A percentile compares a stretch with the other conserved stretches of the same genome.
Conservation (phyloP, 1,140 invertebrate species). For the Formica exsecta region DNA sequence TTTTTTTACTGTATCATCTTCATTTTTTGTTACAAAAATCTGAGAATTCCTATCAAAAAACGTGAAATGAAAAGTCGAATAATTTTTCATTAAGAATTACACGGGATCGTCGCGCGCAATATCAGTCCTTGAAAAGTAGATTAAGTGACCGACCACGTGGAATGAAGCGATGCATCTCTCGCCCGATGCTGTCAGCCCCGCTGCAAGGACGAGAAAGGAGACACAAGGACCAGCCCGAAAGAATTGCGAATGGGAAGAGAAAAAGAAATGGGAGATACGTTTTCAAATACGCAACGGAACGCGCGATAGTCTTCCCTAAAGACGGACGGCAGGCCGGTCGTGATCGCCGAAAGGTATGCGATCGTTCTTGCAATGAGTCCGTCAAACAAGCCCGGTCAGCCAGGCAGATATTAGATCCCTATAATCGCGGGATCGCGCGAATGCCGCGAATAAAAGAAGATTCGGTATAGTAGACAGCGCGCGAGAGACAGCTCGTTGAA, state of each 20-base stretch:
- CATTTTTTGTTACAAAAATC: constrained; percentile 1
- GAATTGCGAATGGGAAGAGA: constrained; percentile 43
- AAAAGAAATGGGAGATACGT: constrained; percentile 39
- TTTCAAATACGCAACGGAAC: constrained; percentile 40
- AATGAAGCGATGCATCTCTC: constrained; percentile 81
- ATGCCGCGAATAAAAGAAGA: constrained; percentile 66
- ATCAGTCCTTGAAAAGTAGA: constrained; percentile 42
- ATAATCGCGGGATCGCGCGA: constrained; percentile 68
- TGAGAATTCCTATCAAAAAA: background rate
- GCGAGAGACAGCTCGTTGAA: background rate
- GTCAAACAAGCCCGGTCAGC: constrained; percentile 17
- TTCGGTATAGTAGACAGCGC: background rate
- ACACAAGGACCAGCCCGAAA: constrained; percentile 34
- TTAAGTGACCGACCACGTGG: constrained; percentile 64
- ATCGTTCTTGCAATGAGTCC: constrained; percentile 70
- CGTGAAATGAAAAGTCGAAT: constrained; percentile 1
- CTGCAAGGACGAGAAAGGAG: constrained; percentile 43
- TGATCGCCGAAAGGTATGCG: constrained; percentile 78
- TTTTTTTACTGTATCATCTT: background rate
- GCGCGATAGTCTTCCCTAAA: constrained; percentile 76
- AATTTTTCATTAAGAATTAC: constrained; percentile 40
- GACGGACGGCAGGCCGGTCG: constrained; percentile 76
- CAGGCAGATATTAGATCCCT: constrained; percentile 68
- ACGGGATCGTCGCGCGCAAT: constrained; percentile 25
- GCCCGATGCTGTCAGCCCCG: constrained; percentile 30